Conservation (phyloP, 2,888 invertebrate species). For the Cerastis leucographa region DNA sequence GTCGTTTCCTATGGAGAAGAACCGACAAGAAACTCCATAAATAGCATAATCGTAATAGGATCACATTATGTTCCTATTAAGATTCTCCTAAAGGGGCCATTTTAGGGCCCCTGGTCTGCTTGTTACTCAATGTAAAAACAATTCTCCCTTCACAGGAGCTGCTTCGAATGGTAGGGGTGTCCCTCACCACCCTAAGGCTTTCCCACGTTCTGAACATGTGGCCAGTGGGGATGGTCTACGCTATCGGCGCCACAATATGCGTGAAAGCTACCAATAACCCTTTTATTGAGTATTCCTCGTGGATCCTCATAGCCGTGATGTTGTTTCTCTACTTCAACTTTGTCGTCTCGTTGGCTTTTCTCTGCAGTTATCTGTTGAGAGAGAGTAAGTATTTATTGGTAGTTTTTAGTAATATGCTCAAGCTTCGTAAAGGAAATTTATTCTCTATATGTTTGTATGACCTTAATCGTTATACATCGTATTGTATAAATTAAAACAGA, state of each 20-base stretch:
- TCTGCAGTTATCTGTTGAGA: neutral
- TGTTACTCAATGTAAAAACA: neutral
- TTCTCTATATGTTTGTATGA: neutral
- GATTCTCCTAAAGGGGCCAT: no score
- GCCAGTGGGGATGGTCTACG: neutral
- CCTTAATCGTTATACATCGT: neutral
- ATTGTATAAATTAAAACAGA: neutral
- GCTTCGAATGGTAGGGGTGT: neutral
- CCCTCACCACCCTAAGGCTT: neutral
- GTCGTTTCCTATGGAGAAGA: no score
- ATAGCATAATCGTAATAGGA: no score
- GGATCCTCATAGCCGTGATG: neutral
- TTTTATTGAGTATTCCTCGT: neutral
- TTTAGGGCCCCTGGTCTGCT: neutral
- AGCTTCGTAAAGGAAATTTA: neutral
- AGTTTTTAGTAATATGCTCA: neutral
- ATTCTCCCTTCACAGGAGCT: neutral
- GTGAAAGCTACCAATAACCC: neutral
- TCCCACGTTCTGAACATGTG: slow-evolving; percentile 5
- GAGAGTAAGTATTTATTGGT: neutral
- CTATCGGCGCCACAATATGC: neutral
- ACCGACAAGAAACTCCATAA: no score
- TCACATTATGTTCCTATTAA: no score
- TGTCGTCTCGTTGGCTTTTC: neutral
- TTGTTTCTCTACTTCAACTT: slow-evolving; percentile 7